phyloP scores from a whole-genome alignment of 2,888 invertebrate species.

The Microchrysa polita region DNA sequence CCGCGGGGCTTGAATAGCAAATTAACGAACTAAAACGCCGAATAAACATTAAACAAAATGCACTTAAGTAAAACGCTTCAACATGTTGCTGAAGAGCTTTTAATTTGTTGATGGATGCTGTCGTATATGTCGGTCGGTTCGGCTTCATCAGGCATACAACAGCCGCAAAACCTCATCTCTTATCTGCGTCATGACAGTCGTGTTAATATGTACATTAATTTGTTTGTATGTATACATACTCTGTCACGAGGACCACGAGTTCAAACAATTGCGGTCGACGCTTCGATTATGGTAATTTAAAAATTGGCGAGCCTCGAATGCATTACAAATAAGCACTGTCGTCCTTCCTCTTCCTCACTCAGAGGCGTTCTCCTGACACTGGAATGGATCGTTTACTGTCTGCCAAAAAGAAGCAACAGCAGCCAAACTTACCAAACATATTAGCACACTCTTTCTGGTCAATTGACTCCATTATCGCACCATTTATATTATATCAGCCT shows the following conservation, averaged over 20 bases:
- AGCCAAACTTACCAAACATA: conserved; percentile 22
- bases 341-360: too few relatives aligned
- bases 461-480: conserved; percentile 32
- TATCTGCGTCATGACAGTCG: too few relatives aligned
- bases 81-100: conserved; percentile 39
- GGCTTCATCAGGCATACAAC: too few relatives aligned
- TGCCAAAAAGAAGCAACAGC: not conserved
- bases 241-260: not conserved
- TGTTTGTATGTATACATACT: not conserved
- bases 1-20: conserved; percentile 40
- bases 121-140: too few relatives aligned
- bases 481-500: conserved; percentile 23
- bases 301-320: conserved; percentile 27
- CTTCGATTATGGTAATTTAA: conserved; percentile 21
- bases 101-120: conserved; percentile 35
- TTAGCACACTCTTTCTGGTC: conserved; percentile 26
- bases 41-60: conserved; percentile 15
- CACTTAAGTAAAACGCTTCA: conserved; percentile 42
- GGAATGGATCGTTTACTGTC: conserved; percentile 21
- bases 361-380: conserved; percentile 19
- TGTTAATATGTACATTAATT: too few relatives aligned
- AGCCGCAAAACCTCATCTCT: too few relatives aligned
- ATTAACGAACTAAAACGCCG: conserved; percentile 6
- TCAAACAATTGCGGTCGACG: conserved; percentile 11
- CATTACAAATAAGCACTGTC: conserved; percentile 15